phyloP scores from a whole-genome alignment of 2,797 vertebrate genomes.

The Microchirus variegatus region DNA sequence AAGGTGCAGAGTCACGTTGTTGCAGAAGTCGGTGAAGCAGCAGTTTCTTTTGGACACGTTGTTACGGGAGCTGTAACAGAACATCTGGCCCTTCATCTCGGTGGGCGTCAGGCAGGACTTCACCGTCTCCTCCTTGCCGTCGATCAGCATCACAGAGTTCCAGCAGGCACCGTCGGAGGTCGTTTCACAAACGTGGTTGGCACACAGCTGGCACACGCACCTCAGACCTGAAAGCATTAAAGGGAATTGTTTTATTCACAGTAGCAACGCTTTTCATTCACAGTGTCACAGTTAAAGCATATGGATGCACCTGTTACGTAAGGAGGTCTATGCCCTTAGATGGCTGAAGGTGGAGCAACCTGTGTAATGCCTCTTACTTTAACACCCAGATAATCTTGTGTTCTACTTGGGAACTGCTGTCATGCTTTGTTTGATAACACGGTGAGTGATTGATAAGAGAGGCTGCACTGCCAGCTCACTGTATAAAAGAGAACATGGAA shows the following conservation, averaged over 20 bases:
- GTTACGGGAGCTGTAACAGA: constrained; percentile 93
- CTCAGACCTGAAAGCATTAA: constrained; percentile 78
- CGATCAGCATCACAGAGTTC: constrained; percentile 93
- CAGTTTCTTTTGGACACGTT: constrained; percentile 92
- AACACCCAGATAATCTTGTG: constrained; percentile 81
- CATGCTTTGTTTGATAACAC: constrained; percentile 70
- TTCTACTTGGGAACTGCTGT: constrained; percentile 65
- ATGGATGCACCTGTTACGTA: constrained; percentile 68
- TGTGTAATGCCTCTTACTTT: constrained; percentile 79
- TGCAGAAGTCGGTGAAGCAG: constrained; percentile 98
- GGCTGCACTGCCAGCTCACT: no score
- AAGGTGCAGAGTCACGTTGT: constrained; percentile 92
- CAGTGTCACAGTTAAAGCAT: constrained; percentile 9
- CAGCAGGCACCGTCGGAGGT: constrained; percentile 92
- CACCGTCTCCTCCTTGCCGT: constrained; percentile 89
- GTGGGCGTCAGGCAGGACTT: constrained; percentile 92
- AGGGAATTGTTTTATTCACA: neutral
- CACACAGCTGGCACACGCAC: constrained; percentile 93
- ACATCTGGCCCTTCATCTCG: constrained; percentile 90
- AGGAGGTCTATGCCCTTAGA: constrained; percentile 59
- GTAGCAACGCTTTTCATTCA: constrained; percentile 19
- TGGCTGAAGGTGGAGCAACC: constrained; percentile 62
- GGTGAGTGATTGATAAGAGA: constrained; percentile 46
- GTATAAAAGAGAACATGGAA: no score
- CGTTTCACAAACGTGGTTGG: constrained; percentile 93